Evolutionary conservation across 2,113 vertebrate species (phyloP).

Genomic region (Calidris pugnax): DNA sequence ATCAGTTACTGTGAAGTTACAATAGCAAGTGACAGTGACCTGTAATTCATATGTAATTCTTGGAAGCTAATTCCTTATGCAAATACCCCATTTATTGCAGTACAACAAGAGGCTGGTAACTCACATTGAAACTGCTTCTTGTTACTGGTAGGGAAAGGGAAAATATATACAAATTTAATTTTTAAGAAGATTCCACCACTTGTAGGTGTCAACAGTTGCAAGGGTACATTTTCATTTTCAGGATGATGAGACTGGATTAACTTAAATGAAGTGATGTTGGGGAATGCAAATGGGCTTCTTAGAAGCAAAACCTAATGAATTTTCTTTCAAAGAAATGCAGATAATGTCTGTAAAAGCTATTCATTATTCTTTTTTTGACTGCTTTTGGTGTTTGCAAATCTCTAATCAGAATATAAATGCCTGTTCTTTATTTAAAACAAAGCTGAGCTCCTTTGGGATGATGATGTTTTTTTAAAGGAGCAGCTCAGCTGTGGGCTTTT

Average conservation of each 20-base stretch:
- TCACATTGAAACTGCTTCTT: conserved; percentile 38
- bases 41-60: conserved; percentile 74
- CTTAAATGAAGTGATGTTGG: conserved; percentile 39
- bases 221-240: conserved; percentile 5
- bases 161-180: not conserved
- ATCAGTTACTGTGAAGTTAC: conserved; percentile 63
- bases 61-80: conserved; percentile 74
- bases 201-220: conserved; percentile 20
- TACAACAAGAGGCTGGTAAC: not conserved
- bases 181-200: conserved; percentile 1
- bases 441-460: not conserved
- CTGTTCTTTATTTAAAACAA: not conserved
- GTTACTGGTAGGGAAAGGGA: not conserved
- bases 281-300: conserved; percentile 33
- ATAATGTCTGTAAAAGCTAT: conserved; percentile 28
- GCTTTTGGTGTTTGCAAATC: not conserved
- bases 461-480: not conserved
- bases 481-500: not conserved
- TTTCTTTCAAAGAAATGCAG: conserved; percentile 59
- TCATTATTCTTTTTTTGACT: not conserved
- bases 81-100: conserved; percentile 63
- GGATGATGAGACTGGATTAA: not conserved
- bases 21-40: conserved; percentile 49
- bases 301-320: conserved; percentile 39
- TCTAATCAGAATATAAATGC: not conserved